Base-by-base conservation (phyloP, 2,113 vertebrate species). In the Synchiropus splendidus region DNA sequence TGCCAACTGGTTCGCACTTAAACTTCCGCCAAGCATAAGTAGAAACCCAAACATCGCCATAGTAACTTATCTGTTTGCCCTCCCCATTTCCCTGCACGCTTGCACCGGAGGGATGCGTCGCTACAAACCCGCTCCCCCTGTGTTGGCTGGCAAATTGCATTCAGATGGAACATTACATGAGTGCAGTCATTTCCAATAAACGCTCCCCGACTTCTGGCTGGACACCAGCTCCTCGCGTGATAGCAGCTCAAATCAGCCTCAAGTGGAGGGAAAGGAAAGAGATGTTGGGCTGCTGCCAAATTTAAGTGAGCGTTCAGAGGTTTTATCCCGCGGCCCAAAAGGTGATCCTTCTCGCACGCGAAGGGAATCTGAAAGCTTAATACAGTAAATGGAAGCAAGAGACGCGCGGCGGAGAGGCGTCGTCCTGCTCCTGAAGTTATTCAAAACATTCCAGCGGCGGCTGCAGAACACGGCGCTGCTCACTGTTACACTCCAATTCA, bases 401-500 rank as follows among this genome's bases (percentile, higher is more conserved):
- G 64, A 70, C 63, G 30, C 64, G 56, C 41, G 9, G 49, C 15
- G 42, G n/a, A n/a, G n/a, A 70, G 55, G 48, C 48, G 33, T 35
- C 43, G 27, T 42, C 30, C 45, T 16, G 15, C 10, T 54, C 37
- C 79, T 66, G 69, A 76, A 66, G 59, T 39, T 56, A 45, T 74
- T 76, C 70, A 69, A 78, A 80, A 71, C 58, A 71, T 61, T 53
- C 50, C 63, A 57, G 48, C 35, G 39, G 39, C n/a, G 21, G 8
- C 21, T 4, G 21, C 21, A 27, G 21, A 27, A 27, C 21, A 27
- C 21, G 21, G 21, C 21, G 21, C 42, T 6, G 5, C 69, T n/a
- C n/a, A n/a, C n/a, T 60, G 75, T 81, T 80, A 75, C 77, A 81
- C 59, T 78, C 75, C 80, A 75, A 75, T 82, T 78, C 63, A 77